Percentiles rank a stretch among this genome's conserved stretches.
phyloP scores from a whole-genome alignment of 2,113 vertebrate species.

The Symphodus melops region DNA sequence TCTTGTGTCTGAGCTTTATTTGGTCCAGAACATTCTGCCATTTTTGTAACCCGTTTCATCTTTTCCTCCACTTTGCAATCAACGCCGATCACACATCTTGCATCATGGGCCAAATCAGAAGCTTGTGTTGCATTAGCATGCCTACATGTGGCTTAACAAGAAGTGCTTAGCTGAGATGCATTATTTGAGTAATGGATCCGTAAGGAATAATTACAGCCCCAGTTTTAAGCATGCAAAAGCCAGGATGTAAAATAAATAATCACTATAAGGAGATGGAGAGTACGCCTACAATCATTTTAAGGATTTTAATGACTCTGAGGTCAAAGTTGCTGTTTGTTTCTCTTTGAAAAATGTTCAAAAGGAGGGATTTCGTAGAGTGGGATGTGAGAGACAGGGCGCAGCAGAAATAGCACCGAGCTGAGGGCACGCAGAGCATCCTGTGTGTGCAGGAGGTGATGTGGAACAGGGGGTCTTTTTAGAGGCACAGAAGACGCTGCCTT shows the following conservation, averaged over 20 bases:
- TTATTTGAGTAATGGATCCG: not conserved
- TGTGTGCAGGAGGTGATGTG: constrained; percentile 45
- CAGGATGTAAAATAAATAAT: not conserved
- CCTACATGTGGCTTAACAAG: not conserved
- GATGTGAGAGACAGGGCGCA: constrained; percentile 39
- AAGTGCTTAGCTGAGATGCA: no score
- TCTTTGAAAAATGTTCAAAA: constrained; percentile 18
- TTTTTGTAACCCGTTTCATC: not conserved
- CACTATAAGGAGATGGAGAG: not conserved
- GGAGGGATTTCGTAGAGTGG: not conserved
- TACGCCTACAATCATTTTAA: not conserved
- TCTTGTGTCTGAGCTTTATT: no score
- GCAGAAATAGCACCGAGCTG: constrained; percentile 56
- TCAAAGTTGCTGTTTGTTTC: constrained; percentile 7
- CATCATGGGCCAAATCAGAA: not conserved
- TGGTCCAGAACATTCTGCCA: not conserved
- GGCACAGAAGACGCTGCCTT: constrained; percentile 50
- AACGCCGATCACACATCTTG: not conserved
- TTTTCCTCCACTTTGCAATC: not conserved
- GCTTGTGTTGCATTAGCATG: not conserved
- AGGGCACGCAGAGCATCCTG: constrained; percentile 30
- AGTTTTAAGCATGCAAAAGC: not conserved
- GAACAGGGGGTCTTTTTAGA: constrained; percentile 55
- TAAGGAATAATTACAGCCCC: not conserved
- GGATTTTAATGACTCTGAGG: not conserved